Conservation (phyloP, 2,888 invertebrate genomes). For the Pilophorus perplexus region DNA sequence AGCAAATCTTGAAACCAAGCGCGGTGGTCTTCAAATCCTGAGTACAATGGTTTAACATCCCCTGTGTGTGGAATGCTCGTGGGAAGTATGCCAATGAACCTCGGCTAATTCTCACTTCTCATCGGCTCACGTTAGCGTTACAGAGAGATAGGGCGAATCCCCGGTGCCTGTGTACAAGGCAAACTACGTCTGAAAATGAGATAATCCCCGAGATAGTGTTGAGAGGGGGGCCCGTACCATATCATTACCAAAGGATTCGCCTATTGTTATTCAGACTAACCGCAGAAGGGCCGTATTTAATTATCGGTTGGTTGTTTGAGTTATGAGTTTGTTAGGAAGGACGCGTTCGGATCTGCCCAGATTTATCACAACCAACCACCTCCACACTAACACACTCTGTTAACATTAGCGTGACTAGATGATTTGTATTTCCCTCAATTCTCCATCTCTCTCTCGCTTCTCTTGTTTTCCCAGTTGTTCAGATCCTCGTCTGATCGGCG, state of each 20-base stretch:
- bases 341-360: constrained; percentile 1
- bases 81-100: too few relatives aligned
- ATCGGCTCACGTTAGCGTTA: too few relatives aligned
- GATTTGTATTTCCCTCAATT: constrained; percentile 8
- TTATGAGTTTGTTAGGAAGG: constrained; percentile 32
- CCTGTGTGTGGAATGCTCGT: too few relatives aligned
- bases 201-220: constrained; percentile 17
- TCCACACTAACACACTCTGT: not conserved
- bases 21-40: too few relatives aligned
- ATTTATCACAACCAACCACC: not conserved
- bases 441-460: not conserved
- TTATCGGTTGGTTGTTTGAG: constrained; percentile 23
- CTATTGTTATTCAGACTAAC: constrained; percentile 20
- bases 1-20: too few relatives aligned
- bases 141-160: too few relatives aligned
- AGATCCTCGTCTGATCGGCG: not conserved
- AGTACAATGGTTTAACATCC: too few relatives aligned
- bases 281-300: constrained; percentile 20
- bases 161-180: not conserved
- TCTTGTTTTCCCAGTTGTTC: too few relatives aligned
- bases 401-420: constrained; percentile 16
- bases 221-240: not conserved
- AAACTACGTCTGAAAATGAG: constrained; percentile 12
- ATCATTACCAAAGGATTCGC: constrained; percentile 28
- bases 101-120: too few relatives aligned